Conservation (phyloP, 2,113 vertebrate species). For the Etia nguti region DNA sequence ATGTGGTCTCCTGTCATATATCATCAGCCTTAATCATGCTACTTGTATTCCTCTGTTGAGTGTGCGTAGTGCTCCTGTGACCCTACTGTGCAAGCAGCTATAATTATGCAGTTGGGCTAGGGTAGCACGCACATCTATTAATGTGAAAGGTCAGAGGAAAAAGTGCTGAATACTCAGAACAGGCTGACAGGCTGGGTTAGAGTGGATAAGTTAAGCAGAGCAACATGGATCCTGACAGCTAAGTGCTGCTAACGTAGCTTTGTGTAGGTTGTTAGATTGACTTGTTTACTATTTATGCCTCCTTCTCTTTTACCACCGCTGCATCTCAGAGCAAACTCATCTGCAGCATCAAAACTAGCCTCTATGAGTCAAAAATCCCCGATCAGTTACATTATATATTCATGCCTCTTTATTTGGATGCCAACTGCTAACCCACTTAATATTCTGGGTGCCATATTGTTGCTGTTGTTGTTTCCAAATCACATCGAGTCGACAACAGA, state of each 20-base stretch:
- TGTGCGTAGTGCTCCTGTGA: neutral
- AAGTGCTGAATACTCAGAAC: neutral
- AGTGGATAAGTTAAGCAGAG: neutral
- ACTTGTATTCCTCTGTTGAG: neutral
- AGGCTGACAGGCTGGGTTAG: neutral
- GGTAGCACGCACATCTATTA: neutral
- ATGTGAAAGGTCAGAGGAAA: neutral
- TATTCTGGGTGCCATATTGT: neutral
- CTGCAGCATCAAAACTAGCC: neutral
- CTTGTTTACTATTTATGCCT: neutral
- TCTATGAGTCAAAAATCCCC: neutral
- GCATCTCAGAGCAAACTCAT: neutral
- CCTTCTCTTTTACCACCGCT: neutral
- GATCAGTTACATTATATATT: conserved; percentile 4
- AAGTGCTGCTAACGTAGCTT: neutral
- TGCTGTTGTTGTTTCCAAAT: neutral
- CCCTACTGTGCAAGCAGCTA: neutral
- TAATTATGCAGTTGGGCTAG: conserved; percentile 1
- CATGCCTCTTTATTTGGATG: conserved; percentile 20
- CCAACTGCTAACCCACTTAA: conserved; percentile 3
- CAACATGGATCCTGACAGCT: neutral
- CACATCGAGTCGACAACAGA: neutral
- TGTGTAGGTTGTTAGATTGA: neutral
- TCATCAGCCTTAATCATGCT: neutral
- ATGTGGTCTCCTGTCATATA: neutral